Conservation (phyloP, 92 coral and sea anemone genomes). For the Phenganax subtilis region DNA sequence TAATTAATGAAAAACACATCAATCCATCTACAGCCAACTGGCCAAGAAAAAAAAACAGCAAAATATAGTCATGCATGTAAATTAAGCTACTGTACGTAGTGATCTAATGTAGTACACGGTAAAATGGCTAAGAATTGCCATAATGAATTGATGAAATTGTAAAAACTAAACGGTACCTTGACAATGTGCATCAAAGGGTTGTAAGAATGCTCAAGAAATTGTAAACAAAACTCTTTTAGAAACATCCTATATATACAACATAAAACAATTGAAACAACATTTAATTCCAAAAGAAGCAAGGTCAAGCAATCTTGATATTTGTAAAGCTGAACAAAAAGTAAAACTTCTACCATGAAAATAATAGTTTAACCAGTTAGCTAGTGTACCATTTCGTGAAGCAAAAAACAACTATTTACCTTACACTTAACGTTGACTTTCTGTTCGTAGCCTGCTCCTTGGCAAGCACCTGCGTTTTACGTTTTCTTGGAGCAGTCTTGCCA, state of each 20-base stretch:
- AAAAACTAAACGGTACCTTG: slow-evolving; percentile 50
- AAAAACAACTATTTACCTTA: slow-evolving; percentile 54
- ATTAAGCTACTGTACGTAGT: background rate
- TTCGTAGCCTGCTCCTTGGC: slow-evolving; percentile 81
- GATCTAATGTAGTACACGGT: background rate
- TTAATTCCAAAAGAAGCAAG: too few species aligned
- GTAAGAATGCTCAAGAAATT: slow-evolving; percentile 79
- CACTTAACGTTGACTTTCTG: slow-evolving; percentile 89
- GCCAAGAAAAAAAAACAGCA: too few species aligned
- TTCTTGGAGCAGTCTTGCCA: slow-evolving; percentile 79
- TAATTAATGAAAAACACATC: background rate
- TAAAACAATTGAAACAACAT: background rate
- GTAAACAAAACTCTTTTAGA: slow-evolving; percentile 72
- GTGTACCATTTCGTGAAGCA: background rate
- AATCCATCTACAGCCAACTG: background rate
- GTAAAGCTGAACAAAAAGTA: too few species aligned
- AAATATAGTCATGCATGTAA: too few species aligned
- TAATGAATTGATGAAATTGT: too few species aligned
- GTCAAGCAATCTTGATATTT: too few species aligned
- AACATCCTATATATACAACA: slow-evolving; percentile 57
- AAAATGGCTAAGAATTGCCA: too few species aligned
- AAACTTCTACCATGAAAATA: too few species aligned
- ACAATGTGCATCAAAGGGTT: slow-evolving; percentile 73
- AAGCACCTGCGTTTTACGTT: slow-evolving; percentile 71
- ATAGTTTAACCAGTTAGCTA: background rate